A percentile compares a stretch with the other conserved stretches of the same genome.
These are phyloP conservation scores for Eptesicus fuscus DNA, from an alignment of 2,113 vertebrate genomes.

Conservation along the genomic window DNA sequence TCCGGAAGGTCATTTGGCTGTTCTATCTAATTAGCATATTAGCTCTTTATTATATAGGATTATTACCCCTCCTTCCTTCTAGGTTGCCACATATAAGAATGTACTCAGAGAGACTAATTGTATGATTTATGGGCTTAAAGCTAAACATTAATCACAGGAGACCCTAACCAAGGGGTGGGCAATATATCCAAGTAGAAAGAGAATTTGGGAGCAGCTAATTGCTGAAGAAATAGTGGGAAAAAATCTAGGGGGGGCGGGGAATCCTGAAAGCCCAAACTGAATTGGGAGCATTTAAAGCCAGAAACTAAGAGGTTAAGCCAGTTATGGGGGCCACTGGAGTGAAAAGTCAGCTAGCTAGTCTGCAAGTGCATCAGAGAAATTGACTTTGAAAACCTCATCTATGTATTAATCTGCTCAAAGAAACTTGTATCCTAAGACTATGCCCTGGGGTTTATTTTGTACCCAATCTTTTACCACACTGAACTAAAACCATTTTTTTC, in stretches of 20 bases:
- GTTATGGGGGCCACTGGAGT: neutral
- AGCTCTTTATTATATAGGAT: neutral
- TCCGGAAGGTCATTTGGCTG: too few species aligned
- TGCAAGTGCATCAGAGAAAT: neutral
- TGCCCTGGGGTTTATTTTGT: neutral
- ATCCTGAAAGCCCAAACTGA: neutral
- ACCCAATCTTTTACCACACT: neutral
- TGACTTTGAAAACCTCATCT: neutral
- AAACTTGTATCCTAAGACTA: neutral
- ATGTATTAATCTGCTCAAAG: neutral
- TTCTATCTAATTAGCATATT: too few species aligned
- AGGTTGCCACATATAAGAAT: constrained; percentile 1
- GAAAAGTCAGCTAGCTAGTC: neutral
- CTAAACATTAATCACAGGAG: neutral
- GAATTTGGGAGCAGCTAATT: neutral
- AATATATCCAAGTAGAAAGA: neutral
- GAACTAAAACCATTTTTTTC: neutral
- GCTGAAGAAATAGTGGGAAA: neutral
- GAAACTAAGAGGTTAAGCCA: neutral
- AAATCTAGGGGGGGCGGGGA: accelerated
- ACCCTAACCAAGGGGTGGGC: neutral
- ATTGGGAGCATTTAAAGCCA: neutral
- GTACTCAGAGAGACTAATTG: neutral
- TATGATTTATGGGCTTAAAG: neutral
- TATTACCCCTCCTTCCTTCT: neutral